Percentiles rank a stretch among this genome's conserved stretches.
Conservation (phyloP, 2,888 invertebrate genomes). For the Tryphoninae sp. region DNA sequence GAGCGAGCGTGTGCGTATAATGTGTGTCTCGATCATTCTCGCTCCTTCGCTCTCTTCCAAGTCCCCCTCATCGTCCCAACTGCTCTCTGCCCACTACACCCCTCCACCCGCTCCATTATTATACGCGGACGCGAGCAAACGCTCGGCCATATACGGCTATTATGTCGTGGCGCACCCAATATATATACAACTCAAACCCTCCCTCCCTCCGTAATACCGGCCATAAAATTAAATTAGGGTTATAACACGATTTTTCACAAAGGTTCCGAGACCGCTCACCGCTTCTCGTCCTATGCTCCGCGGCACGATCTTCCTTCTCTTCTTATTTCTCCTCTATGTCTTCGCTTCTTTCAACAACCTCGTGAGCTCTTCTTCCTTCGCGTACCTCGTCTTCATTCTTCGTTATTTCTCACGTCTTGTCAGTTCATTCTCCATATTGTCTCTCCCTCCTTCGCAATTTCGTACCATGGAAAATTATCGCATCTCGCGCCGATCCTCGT, state of each 20-base stretch:
- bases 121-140: conserved; percentile 67
- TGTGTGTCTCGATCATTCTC: conserved; percentile 47
- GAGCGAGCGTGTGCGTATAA: background rate
- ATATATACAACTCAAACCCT: conserved; percentile 65
- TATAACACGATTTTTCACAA: conserved; percentile 81
- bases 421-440: conserved; percentile 53
- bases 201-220: conserved; percentile 76
- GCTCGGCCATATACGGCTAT: conserved; percentile 72
- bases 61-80: conserved; percentile 52
- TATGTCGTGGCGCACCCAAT: conserved; percentile 68
- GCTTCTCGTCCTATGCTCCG: conserved; percentile 26
- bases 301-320: conserved; percentile 52
- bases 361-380: conserved; percentile 52
- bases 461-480: background rate
- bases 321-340: conserved; percentile 38
- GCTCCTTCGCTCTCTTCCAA: conserved; percentile 52
- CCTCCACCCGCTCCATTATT: conserved; percentile 70
- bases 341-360: conserved; percentile 55
- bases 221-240: conserved; percentile 82
- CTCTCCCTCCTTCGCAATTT: conserved; percentile 52
- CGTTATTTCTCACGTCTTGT: conserved; percentile 53
- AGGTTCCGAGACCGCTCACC: conserved; percentile 73
- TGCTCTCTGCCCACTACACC: conserved; percentile 44
- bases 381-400: conserved; percentile 44
- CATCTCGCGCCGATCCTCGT: conserved; percentile 55